Base-by-base conservation (phyloP, 2,888 invertebrate species). In the Hemithea aestivaria region DNA sequence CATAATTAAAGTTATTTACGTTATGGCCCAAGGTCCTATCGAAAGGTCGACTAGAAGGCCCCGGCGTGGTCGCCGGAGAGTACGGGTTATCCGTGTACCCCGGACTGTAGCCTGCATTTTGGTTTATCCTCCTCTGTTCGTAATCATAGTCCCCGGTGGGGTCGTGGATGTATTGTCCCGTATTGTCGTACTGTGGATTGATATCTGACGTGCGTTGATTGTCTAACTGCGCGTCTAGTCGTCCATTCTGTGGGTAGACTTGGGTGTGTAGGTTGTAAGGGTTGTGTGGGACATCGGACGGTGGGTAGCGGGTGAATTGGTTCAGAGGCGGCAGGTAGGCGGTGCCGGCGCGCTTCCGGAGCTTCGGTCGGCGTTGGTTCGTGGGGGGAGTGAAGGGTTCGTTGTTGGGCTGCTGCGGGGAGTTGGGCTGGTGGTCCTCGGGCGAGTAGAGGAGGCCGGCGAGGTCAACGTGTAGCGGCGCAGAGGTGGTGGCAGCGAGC, bases 71-170 rank as follows among this genome's bases (percentile, higher is more conserved):
- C 21, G 73, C 66, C 16, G 77, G 74, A 2, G 70, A 69, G 45
- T 80, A 85, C 2, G 79, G 73, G 5, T 62, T 53, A 35, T 84
- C 79, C 73, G 75, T 66, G 34, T 74, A 85, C 1, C 80, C 79
- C 11, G 83, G 82, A 37, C 66, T 78, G 21, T 75, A 81, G 4
- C 71, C 65, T 6, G 60, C 60, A 26, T 65, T 73, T 32, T 66
- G 65, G 31, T 75, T 73, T 48, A 70, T 45, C 45, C 76, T 71
- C 43, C 74, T 77, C 42, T 84, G 84, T 35, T 81, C 84, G 28
- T 82, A 87, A 58, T 85, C 87, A 36, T 87, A 87, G 56, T 87
- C 87, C 27, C 87, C 87, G 9, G 68, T 75, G 7, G 87, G 79
- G 52, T 87, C 87, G 48, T 87, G 85, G 26, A 81, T 52, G 40